Evolutionary conservation across 2,113 vertebrate species (phyloP), one percentile per base, ranked within the genome.

Genomic region (Oenanthe melanoleuca): DNA sequence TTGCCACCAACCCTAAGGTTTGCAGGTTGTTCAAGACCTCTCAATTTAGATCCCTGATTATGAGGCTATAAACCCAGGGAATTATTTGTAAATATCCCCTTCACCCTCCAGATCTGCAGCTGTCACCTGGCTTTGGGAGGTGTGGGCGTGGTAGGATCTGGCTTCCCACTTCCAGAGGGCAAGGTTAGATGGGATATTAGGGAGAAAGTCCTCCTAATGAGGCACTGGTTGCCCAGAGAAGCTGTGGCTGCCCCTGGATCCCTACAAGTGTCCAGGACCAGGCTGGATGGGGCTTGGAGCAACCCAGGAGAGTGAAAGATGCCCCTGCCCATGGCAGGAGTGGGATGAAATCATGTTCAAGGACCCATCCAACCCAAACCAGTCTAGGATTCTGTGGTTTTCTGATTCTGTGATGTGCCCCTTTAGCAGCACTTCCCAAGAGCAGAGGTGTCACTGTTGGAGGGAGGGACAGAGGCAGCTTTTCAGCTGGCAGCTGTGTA

Each of bases 251-350:
- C 20, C 24, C 53, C 33, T 65, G n/a, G 28, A 66, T 38, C 52
- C 38, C 45, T 60, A 16, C 23, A 0, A 61, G 20, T 49, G 34
- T 5, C 6, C 34, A 19, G 24, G 40, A 26, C 21, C 71, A 56
- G 34, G 31, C 0, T 70, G 40, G 55, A 28, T 0, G 0, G 21
- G 9, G 21, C 4, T 75, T 47, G 63, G 71, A 83, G 22, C 79
- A 55, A 0, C 49, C 18, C 56, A 56, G 26, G 7, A 0, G 0
- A 33, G 56, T 42, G 34, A 26, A 12, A 89, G 14, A 9, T 55
- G 70, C 42, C 55, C 9, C 34, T 82, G 70, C 17, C n/a, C 14
- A 33, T 3, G 25, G 63, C 25, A 82, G 29, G 34, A 17, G 1
- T 34, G 31, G 22, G 11, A 56, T 20, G 2, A 49, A 18, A 23